Evolutionary conservation across 2,888 invertebrate species (phyloP).

Genomic region (Orthosia gracilis): DNA sequence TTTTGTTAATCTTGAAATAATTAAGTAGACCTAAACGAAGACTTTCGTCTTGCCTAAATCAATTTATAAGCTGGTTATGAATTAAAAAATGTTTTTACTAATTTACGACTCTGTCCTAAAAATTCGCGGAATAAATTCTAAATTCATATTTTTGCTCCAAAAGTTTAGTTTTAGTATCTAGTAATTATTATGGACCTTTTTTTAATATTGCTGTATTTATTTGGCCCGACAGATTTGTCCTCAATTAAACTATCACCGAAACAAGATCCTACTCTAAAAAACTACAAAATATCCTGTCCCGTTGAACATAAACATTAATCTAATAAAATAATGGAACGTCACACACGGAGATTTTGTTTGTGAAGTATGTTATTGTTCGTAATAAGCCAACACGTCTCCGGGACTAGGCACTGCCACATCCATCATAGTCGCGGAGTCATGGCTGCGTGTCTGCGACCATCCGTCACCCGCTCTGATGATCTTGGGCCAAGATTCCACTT

Average conservation of each 20-base stretch:
- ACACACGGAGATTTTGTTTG: conserved; percentile 81
- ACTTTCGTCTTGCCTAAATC: neutral
- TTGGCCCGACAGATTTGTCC: neutral
- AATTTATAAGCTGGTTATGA: neutral
- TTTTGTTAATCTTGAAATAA: conserved; percentile 44
- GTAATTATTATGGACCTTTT: too few relatives aligned
- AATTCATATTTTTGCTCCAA: too few relatives aligned
- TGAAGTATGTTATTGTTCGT: conserved; percentile 81
- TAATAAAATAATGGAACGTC: conserved; percentile 88
- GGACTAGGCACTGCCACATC: conserved; percentile 74
- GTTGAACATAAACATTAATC: conserved; percentile 82
- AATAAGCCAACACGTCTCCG: conserved; percentile 88
- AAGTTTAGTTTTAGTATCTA: too few relatives aligned
- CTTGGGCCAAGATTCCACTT: conserved; percentile 48
- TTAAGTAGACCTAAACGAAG: neutral
- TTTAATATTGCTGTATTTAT: too few relatives aligned
- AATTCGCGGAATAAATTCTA: too few relatives aligned
- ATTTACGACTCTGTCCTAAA: too few relatives aligned
- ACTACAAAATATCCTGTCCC: conserved; percentile 57
- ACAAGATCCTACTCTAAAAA: conserved; percentile 37
- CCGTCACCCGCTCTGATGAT: conserved; percentile 73
- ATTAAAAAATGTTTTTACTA: too few relatives aligned
- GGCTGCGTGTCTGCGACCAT: conserved; percentile 78
- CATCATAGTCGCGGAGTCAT: conserved; percentile 80
- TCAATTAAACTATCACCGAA: neutral